Base-by-base conservation (phyloP, 2,888 invertebrate species). In the Athetis lepigone region DNA sequence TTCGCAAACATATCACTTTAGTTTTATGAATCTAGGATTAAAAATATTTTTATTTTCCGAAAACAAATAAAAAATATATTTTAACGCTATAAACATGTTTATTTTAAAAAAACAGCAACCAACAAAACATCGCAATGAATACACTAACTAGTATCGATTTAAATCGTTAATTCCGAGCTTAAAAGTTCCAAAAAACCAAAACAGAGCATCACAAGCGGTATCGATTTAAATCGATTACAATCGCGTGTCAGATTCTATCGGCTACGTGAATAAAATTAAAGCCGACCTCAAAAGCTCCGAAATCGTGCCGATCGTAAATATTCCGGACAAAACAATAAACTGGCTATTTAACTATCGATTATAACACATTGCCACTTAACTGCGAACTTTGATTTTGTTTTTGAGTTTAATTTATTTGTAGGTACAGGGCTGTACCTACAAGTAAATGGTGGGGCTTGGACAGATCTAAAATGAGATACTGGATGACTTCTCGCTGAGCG, bases 251-350 rank as follows among this genome's bases (percentile, higher is more conserved):
- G 70, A 70, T 49, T 19, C 46, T 43, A 61, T 64, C 70, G 52
- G 55, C 27, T 47, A 33, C 61, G 55, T 56, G 74, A 78, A 77
- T 75, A 80, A 79, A 82, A 78, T 82, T 79, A 77, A 82, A 78
- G 60, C 54, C 71, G 74, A 55, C 79, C 81, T 65, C 66, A 80
- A 72, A 77, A 75, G 39, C 63, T 3, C 5, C 61, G 19, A 67
- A 47, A 58, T 52, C 52, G 74, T 29, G 37, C 37, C 63, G 71
- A n/a, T 63, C 81, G 64, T 78, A 78, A 80, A 80, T 70, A 56
- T 43, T 19, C 50, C 64, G 62, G 50, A 65, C 60, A 33, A 43
- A 74, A 72, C 68, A 78, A 80, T 74, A 80, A 80, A 80, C 81
- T 74, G 19, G 46, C 66, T 49, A 58, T 76, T 80, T 79, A 70